Evolutionary conservation across 2,797 vertebrate genomes (phyloP).

Genomic region (Xenops minutus): DNA sequence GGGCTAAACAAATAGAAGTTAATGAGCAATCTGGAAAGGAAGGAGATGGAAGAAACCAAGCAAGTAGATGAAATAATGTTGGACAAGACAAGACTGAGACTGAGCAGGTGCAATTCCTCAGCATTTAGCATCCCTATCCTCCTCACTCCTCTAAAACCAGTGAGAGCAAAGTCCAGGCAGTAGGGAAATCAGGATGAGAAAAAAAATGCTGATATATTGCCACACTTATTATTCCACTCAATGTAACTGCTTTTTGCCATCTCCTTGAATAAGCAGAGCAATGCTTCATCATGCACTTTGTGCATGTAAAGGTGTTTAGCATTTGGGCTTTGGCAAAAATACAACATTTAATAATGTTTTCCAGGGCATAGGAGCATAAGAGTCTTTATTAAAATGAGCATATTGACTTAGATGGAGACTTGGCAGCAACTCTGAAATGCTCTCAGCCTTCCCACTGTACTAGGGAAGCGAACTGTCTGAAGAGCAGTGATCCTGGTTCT

Average conservation of each 20-base stretch:
- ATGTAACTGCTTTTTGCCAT: background rate
- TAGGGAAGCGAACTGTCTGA: background rate
- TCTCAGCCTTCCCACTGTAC: background rate
- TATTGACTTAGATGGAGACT: background rate
- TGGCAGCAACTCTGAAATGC: background rate
- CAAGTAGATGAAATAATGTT: rapidly evolving
- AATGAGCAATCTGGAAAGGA: background rate
- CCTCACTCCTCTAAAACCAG: background rate
- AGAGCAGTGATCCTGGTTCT: background rate
- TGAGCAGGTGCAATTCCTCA: background rate
- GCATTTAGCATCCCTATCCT: background rate
- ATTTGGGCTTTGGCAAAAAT: background rate
- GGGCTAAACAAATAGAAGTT: background rate
- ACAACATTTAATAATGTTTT: background rate
- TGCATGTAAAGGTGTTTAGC: background rate
- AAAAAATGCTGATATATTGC: background rate
- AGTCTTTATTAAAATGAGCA: background rate
- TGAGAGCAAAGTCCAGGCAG: background rate
- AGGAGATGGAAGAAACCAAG: background rate
- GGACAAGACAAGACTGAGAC: background rate
- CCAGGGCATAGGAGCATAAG: background rate
- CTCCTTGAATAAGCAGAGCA: background rate
- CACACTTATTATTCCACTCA: background rate
- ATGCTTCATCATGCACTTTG: background rate
- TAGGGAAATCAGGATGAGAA: background rate